phyloP scores from a whole-genome alignment of 2,797 vertebrate species.

The Sebastes melanostomus region DNA sequence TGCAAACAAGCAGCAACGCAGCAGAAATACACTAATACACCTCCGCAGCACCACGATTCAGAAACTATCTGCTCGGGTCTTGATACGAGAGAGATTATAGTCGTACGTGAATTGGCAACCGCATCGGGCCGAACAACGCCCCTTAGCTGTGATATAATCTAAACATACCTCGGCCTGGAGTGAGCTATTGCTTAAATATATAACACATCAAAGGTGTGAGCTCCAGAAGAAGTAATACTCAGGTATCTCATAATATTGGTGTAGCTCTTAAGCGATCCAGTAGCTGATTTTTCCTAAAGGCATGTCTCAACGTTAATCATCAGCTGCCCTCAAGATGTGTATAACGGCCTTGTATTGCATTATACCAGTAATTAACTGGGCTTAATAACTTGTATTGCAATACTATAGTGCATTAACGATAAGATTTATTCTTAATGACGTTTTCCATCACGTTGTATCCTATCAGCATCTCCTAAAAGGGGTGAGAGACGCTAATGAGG shows the following conservation, averaged over 20 bases:
- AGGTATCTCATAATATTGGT: neutral
- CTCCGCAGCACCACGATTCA: no score
- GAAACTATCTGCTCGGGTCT: no score
- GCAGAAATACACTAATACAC: no score
- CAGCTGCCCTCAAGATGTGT: conserved; percentile 37
- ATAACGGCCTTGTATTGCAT: conserved; percentile 23
- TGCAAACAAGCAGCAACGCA: no score
- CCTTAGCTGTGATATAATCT: neutral
- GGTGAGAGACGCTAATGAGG: conserved; percentile 40
- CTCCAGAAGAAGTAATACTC: neutral
- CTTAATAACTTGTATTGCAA: conserved; percentile 30
- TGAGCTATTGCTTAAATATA: neutral
- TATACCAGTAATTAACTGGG: conserved; percentile 32
- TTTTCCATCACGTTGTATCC: conserved; percentile 34
- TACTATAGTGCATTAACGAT: conserved; percentile 15
- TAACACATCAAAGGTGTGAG: neutral
- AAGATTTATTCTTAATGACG: conserved; percentile 40
- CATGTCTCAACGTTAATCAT: conserved; percentile 14
- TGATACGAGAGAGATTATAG: no score
- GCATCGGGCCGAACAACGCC: neutral
- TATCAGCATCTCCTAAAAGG: conserved; percentile 25
- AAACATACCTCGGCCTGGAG: neutral
- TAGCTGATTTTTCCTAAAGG: neutral
- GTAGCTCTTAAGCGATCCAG: neutral
- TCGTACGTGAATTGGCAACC: neutral